Conservation (phyloP, 2,113 vertebrate species). For the Dunckerocampus dactyliophorus region DNA sequence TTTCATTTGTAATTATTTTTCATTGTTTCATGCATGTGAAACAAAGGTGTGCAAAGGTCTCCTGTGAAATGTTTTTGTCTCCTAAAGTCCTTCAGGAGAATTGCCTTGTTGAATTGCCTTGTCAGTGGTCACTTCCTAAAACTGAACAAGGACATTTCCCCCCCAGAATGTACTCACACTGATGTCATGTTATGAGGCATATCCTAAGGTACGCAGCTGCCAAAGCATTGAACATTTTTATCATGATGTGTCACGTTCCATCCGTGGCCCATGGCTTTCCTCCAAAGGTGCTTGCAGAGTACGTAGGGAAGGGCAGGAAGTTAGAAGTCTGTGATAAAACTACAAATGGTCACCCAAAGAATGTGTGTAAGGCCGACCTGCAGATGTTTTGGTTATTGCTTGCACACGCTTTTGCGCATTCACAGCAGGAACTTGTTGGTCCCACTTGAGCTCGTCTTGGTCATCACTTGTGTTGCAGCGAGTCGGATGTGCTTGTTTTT, state of each 20-base stretch:
- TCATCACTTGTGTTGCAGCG: slow-evolving; percentile 9
- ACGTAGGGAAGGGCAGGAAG: not conserved
- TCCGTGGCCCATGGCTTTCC: not conserved
- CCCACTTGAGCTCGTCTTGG: slow-evolving; percentile 6
- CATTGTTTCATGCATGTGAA: too few species aligned
- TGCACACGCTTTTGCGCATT: too few species aligned
- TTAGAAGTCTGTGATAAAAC: not conserved
- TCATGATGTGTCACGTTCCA: slow-evolving; percentile 1
- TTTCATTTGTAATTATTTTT: too few species aligned
- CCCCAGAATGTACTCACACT: not conserved
- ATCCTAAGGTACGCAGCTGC: not conserved
- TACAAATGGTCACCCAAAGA: not conserved
- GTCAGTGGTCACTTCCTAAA: too few species aligned
- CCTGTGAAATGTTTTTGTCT: too few species aligned
- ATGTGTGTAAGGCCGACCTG: not conserved
- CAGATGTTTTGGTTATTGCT: slow-evolving; percentile 3
- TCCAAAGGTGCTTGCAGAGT: not conserved
- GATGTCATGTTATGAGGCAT: slow-evolving; percentile 4
- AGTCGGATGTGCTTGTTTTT: slow-evolving; percentile 18
- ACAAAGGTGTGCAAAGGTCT: too few species aligned
- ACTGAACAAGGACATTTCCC: too few species aligned
- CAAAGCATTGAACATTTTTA: not conserved
- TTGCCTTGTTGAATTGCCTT: too few species aligned
- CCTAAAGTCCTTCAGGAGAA: too few species aligned
- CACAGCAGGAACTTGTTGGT: not conserved